Percentiles rank a stretch among this genome's conserved stretches.
Evolutionary conservation across 1,140 invertebrate species (phyloP).

Genomic region (Callitettix versicolor): DNA sequence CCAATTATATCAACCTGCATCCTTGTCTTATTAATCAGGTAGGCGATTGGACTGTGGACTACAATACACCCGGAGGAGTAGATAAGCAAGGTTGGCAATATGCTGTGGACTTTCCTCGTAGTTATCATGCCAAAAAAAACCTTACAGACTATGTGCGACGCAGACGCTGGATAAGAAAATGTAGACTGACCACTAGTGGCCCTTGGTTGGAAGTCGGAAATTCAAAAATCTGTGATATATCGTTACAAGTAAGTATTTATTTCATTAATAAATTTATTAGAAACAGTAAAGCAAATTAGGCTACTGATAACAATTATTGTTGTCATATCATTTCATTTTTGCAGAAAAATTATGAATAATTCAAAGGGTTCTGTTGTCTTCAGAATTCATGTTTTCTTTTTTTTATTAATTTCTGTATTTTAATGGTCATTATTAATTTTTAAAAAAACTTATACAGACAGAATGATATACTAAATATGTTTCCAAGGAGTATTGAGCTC

Average conservation of each 20-base stretch:
- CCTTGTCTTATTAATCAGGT: constrained; percentile 38
- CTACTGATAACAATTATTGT: no score
- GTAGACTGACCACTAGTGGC: constrained; percentile 67
- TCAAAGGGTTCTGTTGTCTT: no score
- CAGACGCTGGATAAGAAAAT: constrained; percentile 72
- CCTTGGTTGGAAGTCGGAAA: constrained; percentile 80
- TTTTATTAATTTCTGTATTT: no score
- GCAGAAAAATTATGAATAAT: no score
- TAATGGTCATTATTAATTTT: no score
- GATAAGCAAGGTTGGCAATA: constrained; percentile 91
- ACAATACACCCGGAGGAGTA: constrained; percentile 74
- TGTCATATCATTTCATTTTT: background rate
- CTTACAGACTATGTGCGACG: constrained; percentile 82
- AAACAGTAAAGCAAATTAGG: no score
- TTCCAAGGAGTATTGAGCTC: no score
- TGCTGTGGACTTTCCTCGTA: constrained; percentile 78
- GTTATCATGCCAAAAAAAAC: constrained; percentile 72
- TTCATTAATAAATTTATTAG: background rate
- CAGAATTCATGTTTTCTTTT: no score
- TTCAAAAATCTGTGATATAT: constrained; percentile 70
- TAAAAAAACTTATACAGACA: no score
- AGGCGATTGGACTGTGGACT: constrained; percentile 83
- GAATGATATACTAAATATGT: no score
- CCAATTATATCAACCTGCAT: background rate
- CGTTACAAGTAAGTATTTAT: constrained; percentile 49